A percentile compares a stretch with the other conserved stretches of the same genome.
Evolutionary conservation across 2,888 invertebrate species (phyloP).

Genomic region (Eupeodes luniger): DNA sequence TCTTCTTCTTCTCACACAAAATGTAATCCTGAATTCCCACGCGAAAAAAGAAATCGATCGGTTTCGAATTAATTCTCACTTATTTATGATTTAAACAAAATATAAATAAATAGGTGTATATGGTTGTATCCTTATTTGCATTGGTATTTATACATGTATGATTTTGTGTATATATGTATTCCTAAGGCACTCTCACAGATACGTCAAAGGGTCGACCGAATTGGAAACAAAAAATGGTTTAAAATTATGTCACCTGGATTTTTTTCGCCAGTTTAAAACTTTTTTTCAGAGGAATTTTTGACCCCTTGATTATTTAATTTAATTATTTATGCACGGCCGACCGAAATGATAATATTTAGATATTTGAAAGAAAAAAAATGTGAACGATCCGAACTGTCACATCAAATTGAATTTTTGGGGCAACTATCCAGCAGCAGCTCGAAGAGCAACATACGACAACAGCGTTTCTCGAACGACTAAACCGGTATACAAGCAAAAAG

Average conservation of each 20-base stretch:
- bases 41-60: conserved; percentile 62
- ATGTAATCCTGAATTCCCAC: conserved; percentile 53
- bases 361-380: conserved; percentile 26
- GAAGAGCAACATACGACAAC: conserved; percentile 73
- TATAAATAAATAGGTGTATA: conserved; percentile 19
- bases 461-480: conserved; percentile 84
- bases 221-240: conserved; percentile 27
- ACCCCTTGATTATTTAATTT: conserved; percentile 39
- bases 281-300: conserved; percentile 1
- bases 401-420: conserved; percentile 67
- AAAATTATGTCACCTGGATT: conserved; percentile 62
- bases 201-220: conserved; percentile 62
- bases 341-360: conserved; percentile 57
- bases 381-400: conserved; percentile 71
- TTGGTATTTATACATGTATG: conserved; percentile 54
- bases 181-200: conserved; percentile 71
- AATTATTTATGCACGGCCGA: conserved; percentile 39
- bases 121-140: conserved; percentile 70
- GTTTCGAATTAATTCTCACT: conserved; percentile 48
- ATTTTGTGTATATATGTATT: conserved; percentile 49
- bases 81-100: neutral
- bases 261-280: conserved; percentile 10
- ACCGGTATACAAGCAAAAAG: conserved; percentile 78
- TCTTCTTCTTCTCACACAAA: conserved; percentile 3
- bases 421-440: conserved; percentile 77